Conservation (phyloP, 2,797 vertebrate genomes). For the Leuciscus waleckii region DNA sequence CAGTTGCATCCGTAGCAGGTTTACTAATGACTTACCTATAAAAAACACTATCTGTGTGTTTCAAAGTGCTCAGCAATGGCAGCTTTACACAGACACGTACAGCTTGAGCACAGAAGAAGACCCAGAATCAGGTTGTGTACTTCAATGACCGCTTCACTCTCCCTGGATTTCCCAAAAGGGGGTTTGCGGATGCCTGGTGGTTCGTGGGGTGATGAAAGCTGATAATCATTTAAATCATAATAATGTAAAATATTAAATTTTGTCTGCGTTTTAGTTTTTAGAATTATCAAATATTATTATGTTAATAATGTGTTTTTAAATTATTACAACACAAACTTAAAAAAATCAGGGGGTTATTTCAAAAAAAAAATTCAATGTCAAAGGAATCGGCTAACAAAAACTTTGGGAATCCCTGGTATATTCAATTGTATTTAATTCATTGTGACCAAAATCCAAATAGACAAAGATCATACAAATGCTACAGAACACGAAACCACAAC, state of each 20-base stretch:
- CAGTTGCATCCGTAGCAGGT: neutral
- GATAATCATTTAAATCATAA: neutral
- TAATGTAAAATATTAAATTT: neutral
- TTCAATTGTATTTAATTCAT: neutral
- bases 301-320: neutral
- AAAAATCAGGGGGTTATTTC: neutral
- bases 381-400: neutral
- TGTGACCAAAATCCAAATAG: neutral
- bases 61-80: neutral
- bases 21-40: conserved; percentile 17
- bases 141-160: neutral
- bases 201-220: neutral
- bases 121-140: neutral
- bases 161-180: neutral
- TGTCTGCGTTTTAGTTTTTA: neutral
- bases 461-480: neutral
- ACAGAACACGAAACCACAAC: neutral
- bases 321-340: neutral
- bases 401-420: neutral
- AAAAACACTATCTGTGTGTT: neutral
- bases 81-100: neutral
- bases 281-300: neutral
- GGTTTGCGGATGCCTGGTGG: neutral
- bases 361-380: neutral
- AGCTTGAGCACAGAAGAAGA: neutral